Base-by-base conservation (phyloP, 2,797 vertebrate genomes). In the Acipenser transmontanus region DNA sequence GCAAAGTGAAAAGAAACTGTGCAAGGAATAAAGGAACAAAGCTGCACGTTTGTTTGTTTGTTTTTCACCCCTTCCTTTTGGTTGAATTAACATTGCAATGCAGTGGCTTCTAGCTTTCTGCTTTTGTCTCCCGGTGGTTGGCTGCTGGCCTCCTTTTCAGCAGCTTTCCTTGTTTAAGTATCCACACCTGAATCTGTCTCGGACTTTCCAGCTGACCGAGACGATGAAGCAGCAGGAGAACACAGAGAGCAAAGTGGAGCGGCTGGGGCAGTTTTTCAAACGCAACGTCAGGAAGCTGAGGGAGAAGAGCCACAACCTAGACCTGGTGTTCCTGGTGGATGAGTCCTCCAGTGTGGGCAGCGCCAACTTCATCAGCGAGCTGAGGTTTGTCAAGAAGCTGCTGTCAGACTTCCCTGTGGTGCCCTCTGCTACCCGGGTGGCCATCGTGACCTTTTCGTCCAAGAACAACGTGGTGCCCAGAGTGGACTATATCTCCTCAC, bases 301-400 rank as follows among this genome's bases (percentile, higher is more conserved):
- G 11, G 94, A 93, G 82, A 88, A 85, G 47, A 94, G 94, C 79
- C 76, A 69, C 50, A 86, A 88, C 62, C 76, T 99, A 78, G 96
- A 98, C 82, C 86, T 98, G 73, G 94, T 98, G 49, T 99, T 99
- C 83, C 84, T 99, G 76, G 94, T 98, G 87, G 96, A 98, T 47
- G 96, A 98, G 87, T 98, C 96, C n/a, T 98, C 96, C 66, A 98
- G 96, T 59, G 95, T 98, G 72, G 95, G 95, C 49, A 88, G 90
- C 61, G 85, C 84, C 67, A 98, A 98, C 89, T 98, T 99, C 83
- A 88, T 87, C 75, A 97, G 91, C 70, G 96, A 99, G 87, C 89
- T 98, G 80, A 90, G 88, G 79, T 98, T 98, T 69, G 89, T 99
- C 2, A 92, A 92, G 72, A 99, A 99, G 91, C 91, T 98, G 84